These are phyloP conservation scores for Galleria mellonella DNA, from an alignment of 1,140 invertebrate genomes.

Conservation along the genomic window DNA sequence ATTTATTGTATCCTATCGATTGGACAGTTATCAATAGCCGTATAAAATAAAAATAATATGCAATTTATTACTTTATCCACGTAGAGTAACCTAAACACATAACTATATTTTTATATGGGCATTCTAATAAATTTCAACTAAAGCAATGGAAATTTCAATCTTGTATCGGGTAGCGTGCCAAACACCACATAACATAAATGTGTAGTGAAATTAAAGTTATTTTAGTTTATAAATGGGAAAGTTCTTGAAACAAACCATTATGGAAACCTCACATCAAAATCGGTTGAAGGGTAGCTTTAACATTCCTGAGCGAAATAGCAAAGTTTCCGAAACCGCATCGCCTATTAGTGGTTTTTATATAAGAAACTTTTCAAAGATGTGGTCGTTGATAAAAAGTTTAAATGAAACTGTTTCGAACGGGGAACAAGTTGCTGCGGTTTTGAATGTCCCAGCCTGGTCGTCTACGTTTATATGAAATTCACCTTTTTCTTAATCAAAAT, in stretches of 20 bases:
- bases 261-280: conserved; percentile 12
- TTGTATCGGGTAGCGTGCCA: no score
- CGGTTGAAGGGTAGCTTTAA: conserved; percentile 9
- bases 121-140: no score
- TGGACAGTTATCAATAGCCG: no score
- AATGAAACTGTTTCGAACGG: conserved; percentile 35
- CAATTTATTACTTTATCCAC: no score
- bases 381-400: conserved; percentile 45
- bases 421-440: conserved; percentile 26
- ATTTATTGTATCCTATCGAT: no score
- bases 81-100: no score
- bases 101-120: no score
- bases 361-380: conserved; percentile 39
- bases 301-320: conserved; percentile 13
- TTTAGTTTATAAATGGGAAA: no score
- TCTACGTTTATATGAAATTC: neutral
- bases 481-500: neutral
- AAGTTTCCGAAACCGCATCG: conserved; percentile 41
- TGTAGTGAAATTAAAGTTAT: no score
- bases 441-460: conserved; percentile 9
- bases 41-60: no score
- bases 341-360: conserved; percentile 52
- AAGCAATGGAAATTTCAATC: no score
- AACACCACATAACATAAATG: no score
- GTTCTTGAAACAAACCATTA: neutral